Evolutionary conservation across 2,888 invertebrate species (phyloP), one percentile per base, ranked within the genome.

Genomic region (Orgyia antiqua): DNA sequence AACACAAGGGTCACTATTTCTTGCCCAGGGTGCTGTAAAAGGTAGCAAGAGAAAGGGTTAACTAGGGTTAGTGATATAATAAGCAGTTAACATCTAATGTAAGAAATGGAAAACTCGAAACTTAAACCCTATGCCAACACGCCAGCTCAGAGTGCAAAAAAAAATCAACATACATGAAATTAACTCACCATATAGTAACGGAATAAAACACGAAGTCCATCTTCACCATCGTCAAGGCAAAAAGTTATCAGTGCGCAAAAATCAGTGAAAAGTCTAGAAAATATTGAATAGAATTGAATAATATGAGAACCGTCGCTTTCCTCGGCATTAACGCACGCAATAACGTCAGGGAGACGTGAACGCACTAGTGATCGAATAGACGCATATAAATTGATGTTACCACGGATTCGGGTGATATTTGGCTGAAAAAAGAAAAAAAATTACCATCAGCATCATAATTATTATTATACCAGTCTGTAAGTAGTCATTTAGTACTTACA

Each of bases 261-360:
- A 26, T 80, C 78, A 1, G 45, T 55, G 51, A 61, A 76, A 9
- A 77, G 47, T 0, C 68, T 48, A 1, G 59, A 31, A 40, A 72
- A 62, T 7, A 68, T 47, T 2, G 52, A 36, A 40, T 72, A 77
- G 60, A 74, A 76, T 0, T 71, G 57, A 1, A 61, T 42, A 0
- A 58, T 51, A 34, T 60, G 60, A 32, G 39, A 18, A 0, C 66
- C 69, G 0, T 45, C 48, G 9, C 29, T 19, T 0, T 52, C 45
- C 0, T 68, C 61, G 0, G 66, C 55, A 51, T 70, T 57, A 3
- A 71, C 51, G 3, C 55, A 51, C 0, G 67, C 57, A 13, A 74
- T 52, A 6, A 78, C 30, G 7, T 56, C 51, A 1, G 78, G 78
- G 34, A 74, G 24, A 0, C 78, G 72, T 0, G 55, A 45, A 2